These are phyloP conservation scores for Cabera pusaria DNA, from an alignment of 2,888 invertebrate genomes.

Conservation along the genomic window DNA sequence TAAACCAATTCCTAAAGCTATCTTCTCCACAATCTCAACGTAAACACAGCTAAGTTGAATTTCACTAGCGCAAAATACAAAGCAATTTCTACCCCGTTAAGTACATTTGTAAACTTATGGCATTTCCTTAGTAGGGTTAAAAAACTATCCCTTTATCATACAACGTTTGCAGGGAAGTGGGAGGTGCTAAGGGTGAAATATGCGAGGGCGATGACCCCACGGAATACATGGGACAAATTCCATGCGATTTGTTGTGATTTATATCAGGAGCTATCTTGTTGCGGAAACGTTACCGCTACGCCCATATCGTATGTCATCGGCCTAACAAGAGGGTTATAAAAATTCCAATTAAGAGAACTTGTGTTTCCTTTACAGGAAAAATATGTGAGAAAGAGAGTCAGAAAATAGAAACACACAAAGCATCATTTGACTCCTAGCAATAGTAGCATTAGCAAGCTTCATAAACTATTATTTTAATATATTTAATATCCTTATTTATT, in stretches of 20 bases:
- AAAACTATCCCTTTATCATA: constrained; percentile 33
- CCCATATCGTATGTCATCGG: constrained; percentile 17
- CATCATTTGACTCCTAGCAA: too few species aligned
- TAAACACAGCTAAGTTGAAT: constrained; percentile 8
- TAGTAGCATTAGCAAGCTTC: too few species aligned
- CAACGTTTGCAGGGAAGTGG: constrained; percentile 45
- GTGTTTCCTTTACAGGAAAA: too few species aligned
- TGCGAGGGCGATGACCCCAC: constrained; percentile 52
- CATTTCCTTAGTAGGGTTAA: constrained; percentile 26
- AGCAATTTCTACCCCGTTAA: constrained; percentile 21
- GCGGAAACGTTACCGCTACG: constrained; percentile 30
- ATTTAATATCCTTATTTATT: too few species aligned
- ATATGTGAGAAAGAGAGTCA: too few species aligned
- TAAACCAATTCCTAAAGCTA: too few species aligned
- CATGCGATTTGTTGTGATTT: constrained; percentile 53
- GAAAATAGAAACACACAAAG: too few species aligned
- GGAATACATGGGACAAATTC: constrained; percentile 50
- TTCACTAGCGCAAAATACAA: constrained; percentile 17
- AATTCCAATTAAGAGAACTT: constrained; percentile 8
- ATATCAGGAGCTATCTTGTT: constrained; percentile 35
- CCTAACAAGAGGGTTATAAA: constrained; percentile 14
- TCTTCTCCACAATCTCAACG: too few species aligned
- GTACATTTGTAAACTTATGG: constrained; percentile 19
- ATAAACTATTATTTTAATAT: too few species aligned
- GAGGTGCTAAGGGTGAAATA: constrained; percentile 49